Conservation (phyloP, 2,888 invertebrate species). For the Archips crataeganus region DNA sequence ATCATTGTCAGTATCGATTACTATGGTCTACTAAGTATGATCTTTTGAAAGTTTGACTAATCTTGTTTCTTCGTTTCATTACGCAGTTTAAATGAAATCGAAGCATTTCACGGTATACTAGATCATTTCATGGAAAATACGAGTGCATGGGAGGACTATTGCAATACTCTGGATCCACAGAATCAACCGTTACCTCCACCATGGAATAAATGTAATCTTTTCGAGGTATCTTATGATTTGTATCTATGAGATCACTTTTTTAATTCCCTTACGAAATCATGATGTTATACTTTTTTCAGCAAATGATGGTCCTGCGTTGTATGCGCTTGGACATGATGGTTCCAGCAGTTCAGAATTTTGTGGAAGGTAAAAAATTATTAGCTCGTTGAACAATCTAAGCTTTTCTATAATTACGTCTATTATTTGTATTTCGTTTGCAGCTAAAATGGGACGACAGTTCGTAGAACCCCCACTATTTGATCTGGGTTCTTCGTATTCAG, state of each 20-base stretch:
- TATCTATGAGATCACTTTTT: not conserved
- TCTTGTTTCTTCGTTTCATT: conserved; percentile 22
- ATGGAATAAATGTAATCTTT: conserved; percentile 88
- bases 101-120: conserved; percentile 86
- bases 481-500: conserved; percentile 92
- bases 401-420: not conserved
- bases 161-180: conserved; percentile 92
- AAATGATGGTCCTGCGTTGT: conserved; percentile 91
- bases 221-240: conserved; percentile 76
- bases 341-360: conserved; percentile 90
- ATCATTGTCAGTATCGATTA: no score
- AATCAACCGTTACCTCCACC: conserved; percentile 88
- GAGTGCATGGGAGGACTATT: conserved; percentile 89
- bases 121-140: conserved; percentile 87
- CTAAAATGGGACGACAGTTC: conserved; percentile 91
- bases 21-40: not conserved
- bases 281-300: conserved; percentile 73
- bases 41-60: conserved; percentile 26
- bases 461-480: conserved; percentile 97
- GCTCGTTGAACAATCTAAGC: not conserved
- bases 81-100: conserved; percentile 76
- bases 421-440: conserved; percentile 59
- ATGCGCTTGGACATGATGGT: conserved; percentile 95
- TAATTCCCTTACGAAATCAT: not conserved
- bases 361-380: conserved; percentile 78